These are phyloP conservation scores for Synodontis membranacea DNA, from an alignment of 2,113 vertebrate genomes.

Conservation along the genomic window DNA sequence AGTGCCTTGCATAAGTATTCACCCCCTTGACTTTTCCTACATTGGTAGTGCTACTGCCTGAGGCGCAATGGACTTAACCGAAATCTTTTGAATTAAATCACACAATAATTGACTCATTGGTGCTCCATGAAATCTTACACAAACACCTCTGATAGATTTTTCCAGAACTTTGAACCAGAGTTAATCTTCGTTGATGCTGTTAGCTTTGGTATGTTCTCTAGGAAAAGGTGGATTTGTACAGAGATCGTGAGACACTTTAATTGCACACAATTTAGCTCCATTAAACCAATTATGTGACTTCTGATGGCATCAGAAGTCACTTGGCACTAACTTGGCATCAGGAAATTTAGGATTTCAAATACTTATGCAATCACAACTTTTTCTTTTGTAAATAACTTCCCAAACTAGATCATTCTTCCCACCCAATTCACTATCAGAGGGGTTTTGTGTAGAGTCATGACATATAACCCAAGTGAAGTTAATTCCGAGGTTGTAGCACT, in stretches of 20 bases:
- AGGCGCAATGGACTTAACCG: background rate
- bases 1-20: background rate
- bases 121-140: background rate
- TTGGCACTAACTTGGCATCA: background rate
- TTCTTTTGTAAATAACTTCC: background rate
- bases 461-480: background rate
- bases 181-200: background rate
- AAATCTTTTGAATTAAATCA: background rate
- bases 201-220: background rate
- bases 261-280: background rate
- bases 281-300: background rate
- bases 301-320: too few species aligned
- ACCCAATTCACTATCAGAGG: background rate
- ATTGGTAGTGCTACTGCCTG: background rate
- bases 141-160: background rate
- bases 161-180: background rate
- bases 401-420: background rate
- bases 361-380: background rate
- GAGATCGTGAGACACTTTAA: background rate
- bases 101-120: background rate
- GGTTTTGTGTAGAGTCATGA: background rate
- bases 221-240: background rate
- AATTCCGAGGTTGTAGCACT: background rate
- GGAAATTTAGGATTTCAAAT: background rate
- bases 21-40: background rate